Evolutionary conservation across 2,797 vertebrate species (phyloP).

Genomic region (Labeo calbasu): DNA sequence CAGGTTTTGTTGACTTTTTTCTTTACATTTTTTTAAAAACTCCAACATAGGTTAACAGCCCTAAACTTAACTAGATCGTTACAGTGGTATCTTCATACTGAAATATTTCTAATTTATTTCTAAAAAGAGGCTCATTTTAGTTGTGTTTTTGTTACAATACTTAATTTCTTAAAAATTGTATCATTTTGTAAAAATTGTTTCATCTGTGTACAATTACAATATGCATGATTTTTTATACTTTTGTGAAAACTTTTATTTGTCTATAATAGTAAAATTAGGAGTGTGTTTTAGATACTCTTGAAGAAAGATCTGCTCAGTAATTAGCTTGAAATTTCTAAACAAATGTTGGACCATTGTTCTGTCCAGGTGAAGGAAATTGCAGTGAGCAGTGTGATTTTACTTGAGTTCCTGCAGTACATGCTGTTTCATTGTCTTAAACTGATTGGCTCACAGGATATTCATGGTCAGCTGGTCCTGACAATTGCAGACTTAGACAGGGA

Average conservation of each 20-base stretch:
- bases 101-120: not conserved
- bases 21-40: not conserved
- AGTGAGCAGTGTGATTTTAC: conserved; percentile 7
- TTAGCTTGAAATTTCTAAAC: not conserved
- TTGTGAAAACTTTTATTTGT: not conserved
- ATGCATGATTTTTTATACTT: not conserved
- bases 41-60: not conserved
- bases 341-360: conserved; percentile 23
- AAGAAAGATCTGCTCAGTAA: not conserved
- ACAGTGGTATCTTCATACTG: not conserved
- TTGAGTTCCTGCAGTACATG: conserved; percentile 29
- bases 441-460: conserved; percentile 10
- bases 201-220: not conserved
- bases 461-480: not conserved
- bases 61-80: not conserved
- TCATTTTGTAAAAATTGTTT: not conserved
- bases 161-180: not conserved
- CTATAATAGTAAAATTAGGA: not conserved
- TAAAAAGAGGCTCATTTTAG: not conserved
- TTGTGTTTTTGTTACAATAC: not conserved
- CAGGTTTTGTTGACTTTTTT: not conserved
- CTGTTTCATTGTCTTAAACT: conserved; percentile 22
- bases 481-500: not conserved
- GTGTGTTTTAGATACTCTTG: not conserved
- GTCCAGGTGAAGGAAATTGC: conserved; percentile 1